Evolutionary conservation across 2,888 invertebrate genomes (phyloP).

Genomic region (Thereva nobilitata): DNA sequence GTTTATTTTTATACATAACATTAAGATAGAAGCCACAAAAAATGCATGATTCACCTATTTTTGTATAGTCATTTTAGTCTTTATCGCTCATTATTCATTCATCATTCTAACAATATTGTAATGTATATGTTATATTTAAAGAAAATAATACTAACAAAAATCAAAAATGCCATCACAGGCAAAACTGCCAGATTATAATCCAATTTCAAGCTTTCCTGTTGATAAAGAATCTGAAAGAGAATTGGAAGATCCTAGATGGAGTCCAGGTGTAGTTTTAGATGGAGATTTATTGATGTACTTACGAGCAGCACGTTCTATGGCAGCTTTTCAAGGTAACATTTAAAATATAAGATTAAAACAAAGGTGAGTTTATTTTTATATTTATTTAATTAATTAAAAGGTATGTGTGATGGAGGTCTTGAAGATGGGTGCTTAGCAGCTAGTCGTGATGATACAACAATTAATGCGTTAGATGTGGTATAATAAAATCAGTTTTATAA

Average conservation of each 20-base stretch:
- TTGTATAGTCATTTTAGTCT: conserved; percentile 18
- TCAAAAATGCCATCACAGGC: conserved; percentile 49
- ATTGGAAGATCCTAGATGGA: conserved; percentile 89
- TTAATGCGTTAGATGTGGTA: conserved; percentile 93
- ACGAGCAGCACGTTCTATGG: conserved; percentile 95
- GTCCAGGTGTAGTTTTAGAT: conserved; percentile 90
- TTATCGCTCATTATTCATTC: conserved; percentile 38
- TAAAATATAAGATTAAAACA: conserved; percentile 25
- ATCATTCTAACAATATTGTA: conserved; percentile 21
- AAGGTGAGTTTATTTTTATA: neutral
- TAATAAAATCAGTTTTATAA: conserved; percentile 16
- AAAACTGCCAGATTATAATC: conserved; percentile 61
- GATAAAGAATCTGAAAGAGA: conserved; percentile 60
- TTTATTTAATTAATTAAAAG: conserved; percentile 52
- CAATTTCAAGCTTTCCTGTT: conserved; percentile 60
- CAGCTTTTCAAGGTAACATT: conserved; percentile 79
- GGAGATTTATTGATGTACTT: conserved; percentile 97
- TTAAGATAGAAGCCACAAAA: conserved; percentile 6
- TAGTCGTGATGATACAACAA: conserved; percentile 95
- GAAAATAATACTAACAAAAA: conserved; percentile 11
- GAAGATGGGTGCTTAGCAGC: conserved; percentile 97
- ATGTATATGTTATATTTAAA: conserved; percentile 10
- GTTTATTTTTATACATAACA: neutral
- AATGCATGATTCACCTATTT: conserved; percentile 37
- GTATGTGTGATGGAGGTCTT: conserved; percentile 98